Evolutionary conservation across 2,113 vertebrate species (phyloP).

Genomic region (Erythrocebus patas): DNA sequence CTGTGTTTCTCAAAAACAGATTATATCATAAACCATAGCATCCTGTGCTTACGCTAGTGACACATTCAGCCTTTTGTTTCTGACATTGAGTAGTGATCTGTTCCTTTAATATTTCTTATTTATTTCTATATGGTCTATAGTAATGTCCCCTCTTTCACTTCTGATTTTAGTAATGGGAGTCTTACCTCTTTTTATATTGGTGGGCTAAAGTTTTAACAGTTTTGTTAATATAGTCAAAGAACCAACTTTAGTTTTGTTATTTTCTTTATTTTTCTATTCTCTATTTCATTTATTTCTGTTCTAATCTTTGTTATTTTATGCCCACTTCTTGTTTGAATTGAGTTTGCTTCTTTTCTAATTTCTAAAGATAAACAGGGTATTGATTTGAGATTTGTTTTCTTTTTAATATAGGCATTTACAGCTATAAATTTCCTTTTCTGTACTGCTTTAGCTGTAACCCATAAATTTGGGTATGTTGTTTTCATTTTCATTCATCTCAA

Average conservation of each 20-base stretch:
- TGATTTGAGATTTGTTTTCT: not conserved
- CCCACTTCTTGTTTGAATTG: not conserved
- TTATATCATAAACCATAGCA: not conserved
- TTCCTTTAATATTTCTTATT: not conserved
- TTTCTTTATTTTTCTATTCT: not conserved
- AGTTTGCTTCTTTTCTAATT: not conserved
- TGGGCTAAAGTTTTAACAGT: not conserved
- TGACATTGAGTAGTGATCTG: not conserved
- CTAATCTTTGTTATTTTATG: not conserved
- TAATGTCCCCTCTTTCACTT: not conserved
- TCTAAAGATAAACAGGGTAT: not conserved
- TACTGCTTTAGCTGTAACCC: not conserved
- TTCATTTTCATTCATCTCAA: conserved; percentile 6
- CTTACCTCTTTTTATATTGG: not conserved
- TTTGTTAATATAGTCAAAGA: not conserved
- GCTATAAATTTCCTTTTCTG: not conserved
- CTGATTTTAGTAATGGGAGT: not conserved
- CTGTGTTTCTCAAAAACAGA: not conserved
- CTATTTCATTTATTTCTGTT: not conserved
- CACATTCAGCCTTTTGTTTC: not conserved
- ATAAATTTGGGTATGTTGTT: not conserved
- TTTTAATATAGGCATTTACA: not conserved
- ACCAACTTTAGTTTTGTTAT: not conserved
- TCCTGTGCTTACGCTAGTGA: not conserved
- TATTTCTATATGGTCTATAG: not conserved